Base-by-base conservation (phyloP, 2,113 vertebrate species). In the Fukomys damarensis region DNA sequence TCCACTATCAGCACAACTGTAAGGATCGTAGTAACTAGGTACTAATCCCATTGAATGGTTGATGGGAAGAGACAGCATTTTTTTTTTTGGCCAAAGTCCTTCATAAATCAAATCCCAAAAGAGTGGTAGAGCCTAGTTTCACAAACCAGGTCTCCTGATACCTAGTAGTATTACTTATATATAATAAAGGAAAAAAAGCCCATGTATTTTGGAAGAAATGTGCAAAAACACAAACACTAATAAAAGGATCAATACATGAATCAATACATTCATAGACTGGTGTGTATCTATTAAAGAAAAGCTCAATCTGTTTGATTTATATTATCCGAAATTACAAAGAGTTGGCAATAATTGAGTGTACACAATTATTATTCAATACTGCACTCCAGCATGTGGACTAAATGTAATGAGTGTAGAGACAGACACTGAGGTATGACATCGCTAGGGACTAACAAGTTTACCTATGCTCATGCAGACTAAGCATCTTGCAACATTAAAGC, bases 371-470 rank as follows among this genome's bases (percentile, higher is more conserved):
- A 22, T 79, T 59, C n/a, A 46, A 14, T 13, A 41, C 17, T 52
- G 38, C 5, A 38, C 13, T 49, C 9, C 14, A 46, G 16, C 7
- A 30, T 0, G 0, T 7, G 10, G 41, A 56, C 1, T 66, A n/a
- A 92, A 61, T 0, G 16, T 16, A 68, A 46, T 52, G 52, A 43
- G 28, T 4, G 12, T 35, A 14, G 24, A 65, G 6, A 80, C 1
- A 77, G 49, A n/a, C 8, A 20, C 1, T 17, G 30, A n/a, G 28
- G 66, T 76, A 35, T 14, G 26, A 38, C 1, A 65, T 46, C 3
- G 63, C 0, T 1, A 26, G 61, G n/a, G 43, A 41, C 24, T 41
- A 35, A 91, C 56, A 46, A 3, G 32, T 3, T 76, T 30, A 24
- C 20, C 5, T 38, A 19, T 0, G 17, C 26, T 82, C 68, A 38